A percentile compares a stretch with the other conserved stretches of the same genome.
Evolutionary conservation across 2,888 invertebrate species (phyloP).

Genomic region (Myathropa florea): DNA sequence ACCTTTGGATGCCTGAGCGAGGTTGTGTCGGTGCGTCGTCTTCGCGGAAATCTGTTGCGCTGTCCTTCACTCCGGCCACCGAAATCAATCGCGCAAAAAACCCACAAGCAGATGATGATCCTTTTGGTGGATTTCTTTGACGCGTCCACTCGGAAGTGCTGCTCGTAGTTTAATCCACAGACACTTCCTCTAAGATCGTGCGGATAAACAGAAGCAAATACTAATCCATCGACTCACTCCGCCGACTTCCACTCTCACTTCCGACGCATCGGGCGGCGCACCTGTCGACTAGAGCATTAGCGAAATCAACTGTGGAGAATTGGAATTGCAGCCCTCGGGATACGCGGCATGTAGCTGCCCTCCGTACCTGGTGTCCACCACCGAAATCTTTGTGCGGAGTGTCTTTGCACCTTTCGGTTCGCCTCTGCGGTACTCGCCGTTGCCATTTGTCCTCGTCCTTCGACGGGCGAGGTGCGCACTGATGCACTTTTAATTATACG

Average conservation of each 20-base stretch:
- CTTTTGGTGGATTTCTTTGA: neutral
- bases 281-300: conserved; percentile 68
- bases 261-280: conserved; percentile 14
- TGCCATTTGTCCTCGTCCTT: neutral
- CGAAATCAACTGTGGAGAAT: conserved; percentile 68
- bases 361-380: neutral
- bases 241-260: neutral
- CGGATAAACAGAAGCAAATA: conserved; percentile 57
- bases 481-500: conserved; percentile 71
- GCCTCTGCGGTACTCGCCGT: conserved; percentile 9
- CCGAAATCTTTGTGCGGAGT: conserved; percentile 59
- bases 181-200: conserved; percentile 3
- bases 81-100: conserved; percentile 39
- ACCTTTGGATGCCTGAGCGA: conserved; percentile 56
- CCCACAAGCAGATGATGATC: conserved; percentile 50
- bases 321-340: conserved; percentile 60
- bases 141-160: conserved; percentile 44
- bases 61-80: neutral
- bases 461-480: conserved; percentile 37
- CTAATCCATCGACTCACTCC: conserved; percentile 30
- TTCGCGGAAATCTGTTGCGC: conserved; percentile 51
- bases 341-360: conserved; percentile 42
- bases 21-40: conserved; percentile 4
- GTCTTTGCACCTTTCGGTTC: conserved; percentile 64
- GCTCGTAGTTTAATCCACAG: conserved; percentile 25